phyloP scores from a whole-genome alignment of 1,140 invertebrate genomes.

The Panagrolaimus sp. region DNA sequence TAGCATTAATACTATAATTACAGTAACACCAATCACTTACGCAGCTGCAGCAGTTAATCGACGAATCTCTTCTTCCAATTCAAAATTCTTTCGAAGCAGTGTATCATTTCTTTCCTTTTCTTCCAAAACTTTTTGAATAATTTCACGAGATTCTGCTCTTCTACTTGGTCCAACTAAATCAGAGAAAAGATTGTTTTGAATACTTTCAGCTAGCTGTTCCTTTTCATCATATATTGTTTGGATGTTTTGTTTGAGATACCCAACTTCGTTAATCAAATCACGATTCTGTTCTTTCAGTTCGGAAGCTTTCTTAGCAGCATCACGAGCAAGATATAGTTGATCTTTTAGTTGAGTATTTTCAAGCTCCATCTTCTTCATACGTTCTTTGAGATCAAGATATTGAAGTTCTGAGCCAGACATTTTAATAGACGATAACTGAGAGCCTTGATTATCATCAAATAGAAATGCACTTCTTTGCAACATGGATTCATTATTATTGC shows the following conservation, averaged over 20 bases:
- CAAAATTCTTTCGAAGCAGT: not conserved
- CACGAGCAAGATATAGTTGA: not conserved
- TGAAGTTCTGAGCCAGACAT: not conserved
- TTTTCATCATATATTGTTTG: not conserved
- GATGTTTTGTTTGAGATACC: not conserved
- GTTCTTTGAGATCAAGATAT: not conserved
- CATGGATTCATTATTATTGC: too few relatives aligned
- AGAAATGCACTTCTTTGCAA: too few relatives aligned
- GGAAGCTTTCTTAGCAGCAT: not conserved
- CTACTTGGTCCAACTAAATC: not conserved
- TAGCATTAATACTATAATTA: not conserved
- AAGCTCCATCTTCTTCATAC: not conserved
- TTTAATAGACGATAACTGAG: not conserved
- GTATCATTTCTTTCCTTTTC: conserved; percentile 9
- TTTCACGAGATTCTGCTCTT: not conserved
- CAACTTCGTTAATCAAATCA: not conserved
- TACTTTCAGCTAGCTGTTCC: not conserved
- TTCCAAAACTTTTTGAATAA: not conserved
- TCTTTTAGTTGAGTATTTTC: not conserved
- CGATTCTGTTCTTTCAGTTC: not conserved
- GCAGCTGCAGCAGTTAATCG: not conserved
- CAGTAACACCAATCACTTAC: not conserved
- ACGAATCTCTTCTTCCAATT: not conserved
- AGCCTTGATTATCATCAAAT: not conserved
- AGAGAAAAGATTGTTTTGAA: not conserved